phyloP scores from a whole-genome alignment of 2,888 invertebrate species.

The Agrilus biguttatus region DNA sequence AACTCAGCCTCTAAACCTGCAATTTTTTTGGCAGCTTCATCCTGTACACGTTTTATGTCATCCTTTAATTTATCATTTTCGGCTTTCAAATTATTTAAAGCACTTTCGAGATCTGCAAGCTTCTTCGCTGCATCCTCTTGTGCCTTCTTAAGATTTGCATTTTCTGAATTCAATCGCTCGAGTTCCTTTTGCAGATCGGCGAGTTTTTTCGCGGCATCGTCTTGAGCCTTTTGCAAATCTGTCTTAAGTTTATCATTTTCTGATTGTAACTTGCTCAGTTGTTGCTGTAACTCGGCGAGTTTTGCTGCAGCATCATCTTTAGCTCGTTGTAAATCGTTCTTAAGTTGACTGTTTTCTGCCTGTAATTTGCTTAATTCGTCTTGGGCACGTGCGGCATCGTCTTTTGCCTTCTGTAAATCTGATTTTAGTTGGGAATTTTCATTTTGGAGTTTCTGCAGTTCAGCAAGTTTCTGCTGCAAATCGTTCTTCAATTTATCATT shows the following conservation, averaged over 20 bases:
- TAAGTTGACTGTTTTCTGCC: slow-evolving; percentile 3
- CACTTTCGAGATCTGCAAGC: neutral
- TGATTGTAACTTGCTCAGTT: neutral
- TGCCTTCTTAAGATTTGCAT: neutral
- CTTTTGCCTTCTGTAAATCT: slow-evolving; percentile 3
- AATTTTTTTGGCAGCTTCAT: neutral
- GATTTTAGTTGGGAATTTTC: neutral
- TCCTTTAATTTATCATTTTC: neutral
- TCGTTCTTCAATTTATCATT: slow-evolving; percentile 10
- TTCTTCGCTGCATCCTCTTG: neutral
- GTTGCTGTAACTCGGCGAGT: neutral
- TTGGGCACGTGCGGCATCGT: neutral
- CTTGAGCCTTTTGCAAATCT: neutral
- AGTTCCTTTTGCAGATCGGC: slow-evolving; percentile 8
- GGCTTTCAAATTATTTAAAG: slow-evolving; percentile 1
- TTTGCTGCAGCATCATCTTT: neutral
- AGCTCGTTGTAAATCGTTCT: slow-evolving; percentile 1
- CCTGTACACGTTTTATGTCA: neutral
- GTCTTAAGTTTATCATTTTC: neutral
- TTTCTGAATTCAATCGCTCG: neutral
- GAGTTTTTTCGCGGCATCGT: slow-evolving; percentile 3
- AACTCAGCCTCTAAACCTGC: slow-evolving; percentile 2
- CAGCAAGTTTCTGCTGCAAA: neutral
- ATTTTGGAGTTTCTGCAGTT: neutral
- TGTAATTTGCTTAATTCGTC: neutral